Percentiles rank a stretch among this genome's conserved stretches.
Conservation (phyloP, 2,113 vertebrate genomes). For the Grammomys surdaster region DNA sequence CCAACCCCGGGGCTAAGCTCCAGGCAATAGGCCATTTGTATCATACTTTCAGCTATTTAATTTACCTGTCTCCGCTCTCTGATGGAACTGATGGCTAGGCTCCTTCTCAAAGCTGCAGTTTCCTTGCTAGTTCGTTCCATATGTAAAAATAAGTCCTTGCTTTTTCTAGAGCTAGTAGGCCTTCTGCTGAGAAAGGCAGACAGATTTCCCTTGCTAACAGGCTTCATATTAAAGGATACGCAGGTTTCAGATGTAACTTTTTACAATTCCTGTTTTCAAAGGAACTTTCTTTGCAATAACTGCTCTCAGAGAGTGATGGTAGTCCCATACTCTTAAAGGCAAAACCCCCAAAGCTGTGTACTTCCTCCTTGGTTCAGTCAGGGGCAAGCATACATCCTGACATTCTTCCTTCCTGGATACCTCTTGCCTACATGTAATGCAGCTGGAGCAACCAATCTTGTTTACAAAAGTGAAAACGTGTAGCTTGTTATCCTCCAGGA, state of each 20-base stretch:
- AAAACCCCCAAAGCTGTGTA: too few relatives aligned
- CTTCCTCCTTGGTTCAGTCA: neutral
- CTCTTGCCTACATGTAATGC: neutral
- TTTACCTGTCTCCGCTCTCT: neutral
- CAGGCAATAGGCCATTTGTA: neutral
- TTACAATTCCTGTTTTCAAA: neutral
- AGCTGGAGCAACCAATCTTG: neutral
- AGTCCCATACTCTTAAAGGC: too few relatives aligned
- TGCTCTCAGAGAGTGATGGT: too few relatives aligned
- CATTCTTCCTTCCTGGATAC: neutral
- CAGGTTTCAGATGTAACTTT: neutral
- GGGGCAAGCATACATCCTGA: neutral
- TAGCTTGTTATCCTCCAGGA: neutral
- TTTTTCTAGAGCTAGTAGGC: neutral
- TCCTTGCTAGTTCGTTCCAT: neutral
- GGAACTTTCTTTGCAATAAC: neutral
- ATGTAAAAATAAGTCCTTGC: neutral
- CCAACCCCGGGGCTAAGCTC: too few relatives aligned
- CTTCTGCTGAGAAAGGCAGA: neutral
- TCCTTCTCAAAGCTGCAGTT: neutral
- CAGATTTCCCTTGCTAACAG: neutral
- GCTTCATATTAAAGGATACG: neutral
- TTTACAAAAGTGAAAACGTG: neutral
- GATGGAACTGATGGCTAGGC: neutral
- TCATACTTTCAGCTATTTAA: neutral